Evolutionary conservation across 2,888 invertebrate species (phyloP).

Genomic region (Galerucella calmariensis): DNA sequence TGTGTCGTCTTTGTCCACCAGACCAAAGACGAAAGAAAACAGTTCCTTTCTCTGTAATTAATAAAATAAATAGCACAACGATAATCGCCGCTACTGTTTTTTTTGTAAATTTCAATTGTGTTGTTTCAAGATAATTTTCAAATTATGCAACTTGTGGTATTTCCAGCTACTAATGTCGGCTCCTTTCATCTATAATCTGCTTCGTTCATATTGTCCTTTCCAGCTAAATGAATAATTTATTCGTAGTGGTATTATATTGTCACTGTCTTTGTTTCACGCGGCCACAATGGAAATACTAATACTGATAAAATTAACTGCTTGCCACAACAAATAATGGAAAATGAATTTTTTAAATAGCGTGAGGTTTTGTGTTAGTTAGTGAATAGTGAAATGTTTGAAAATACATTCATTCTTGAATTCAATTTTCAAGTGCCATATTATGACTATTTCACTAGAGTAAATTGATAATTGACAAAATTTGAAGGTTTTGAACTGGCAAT

Average conservation of each 20-base stretch:
- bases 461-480: no score
- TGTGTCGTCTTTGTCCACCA: no score
- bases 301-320: not conserved
- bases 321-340: not conserved
- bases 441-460: no score
- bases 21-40: no score
- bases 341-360: no score
- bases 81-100: not conserved
- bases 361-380: no score
- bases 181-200: not conserved
- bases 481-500: no score
- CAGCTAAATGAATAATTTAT: constrained; percentile 1
- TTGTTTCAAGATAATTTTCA: not conserved
- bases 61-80: not conserved
- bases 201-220: constrained; percentile 4
- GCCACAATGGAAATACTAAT: not conserved
- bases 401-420: no score
- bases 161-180: not conserved
- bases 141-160: constrained; percentile 7
- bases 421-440: no score
- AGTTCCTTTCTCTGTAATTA: no score
- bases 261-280: not conserved
- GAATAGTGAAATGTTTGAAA: no score
- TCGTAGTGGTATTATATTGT: not conserved
- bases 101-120: not conserved